phyloP scores from a whole-genome alignment of 2,888 invertebrate species.

The Acleris cristana region DNA sequence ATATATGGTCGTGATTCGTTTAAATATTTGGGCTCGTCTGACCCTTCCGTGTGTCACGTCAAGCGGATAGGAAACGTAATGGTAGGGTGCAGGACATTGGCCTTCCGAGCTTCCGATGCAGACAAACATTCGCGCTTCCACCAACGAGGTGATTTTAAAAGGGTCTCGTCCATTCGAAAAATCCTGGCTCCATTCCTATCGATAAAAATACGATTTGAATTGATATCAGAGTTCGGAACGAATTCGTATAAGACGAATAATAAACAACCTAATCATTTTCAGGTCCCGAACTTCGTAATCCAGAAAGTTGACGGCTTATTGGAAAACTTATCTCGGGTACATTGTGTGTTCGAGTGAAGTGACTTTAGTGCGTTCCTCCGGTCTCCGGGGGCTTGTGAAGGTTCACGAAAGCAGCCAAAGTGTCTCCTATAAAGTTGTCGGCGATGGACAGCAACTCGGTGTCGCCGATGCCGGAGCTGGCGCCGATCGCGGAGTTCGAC shows the following conservation, averaged over 20 bases:
- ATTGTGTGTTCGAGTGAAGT: slow-evolving; percentile 33
- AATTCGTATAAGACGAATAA: slow-evolving; percentile 47
- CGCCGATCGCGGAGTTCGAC: slow-evolving; percentile 88
- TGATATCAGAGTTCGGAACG: slow-evolving; percentile 43
- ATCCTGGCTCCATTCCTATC: neutral
- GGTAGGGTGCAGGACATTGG: slow-evolving; percentile 70
- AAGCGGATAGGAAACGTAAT: slow-evolving; percentile 48
- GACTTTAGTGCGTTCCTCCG: slow-evolving; percentile 55
- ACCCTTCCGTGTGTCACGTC: slow-evolving; percentile 61
- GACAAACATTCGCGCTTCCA: slow-evolving; percentile 31
- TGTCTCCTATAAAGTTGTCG: slow-evolving; percentile 83
- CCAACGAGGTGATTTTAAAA: slow-evolving; percentile 22
- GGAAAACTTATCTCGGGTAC: slow-evolving; percentile 45
- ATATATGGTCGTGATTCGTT: slow-evolving; percentile 18
- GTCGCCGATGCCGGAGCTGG: slow-evolving; percentile 87
- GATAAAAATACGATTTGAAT: slow-evolving; percentile 25
- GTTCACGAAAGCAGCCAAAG: slow-evolving; percentile 69
- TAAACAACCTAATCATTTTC: slow-evolving; percentile 60
- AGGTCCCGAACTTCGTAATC: slow-evolving; percentile 58
- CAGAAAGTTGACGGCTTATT: slow-evolving; percentile 51
- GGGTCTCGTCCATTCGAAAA: neutral
- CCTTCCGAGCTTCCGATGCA: slow-evolving; percentile 57
- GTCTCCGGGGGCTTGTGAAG: slow-evolving; percentile 57
- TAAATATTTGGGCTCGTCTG: slow-evolving; percentile 43
- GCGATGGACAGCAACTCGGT: slow-evolving; percentile 88